Evolutionary conservation across 2,888 invertebrate species (phyloP).

Genomic region (Drosophila falleni): DNA sequence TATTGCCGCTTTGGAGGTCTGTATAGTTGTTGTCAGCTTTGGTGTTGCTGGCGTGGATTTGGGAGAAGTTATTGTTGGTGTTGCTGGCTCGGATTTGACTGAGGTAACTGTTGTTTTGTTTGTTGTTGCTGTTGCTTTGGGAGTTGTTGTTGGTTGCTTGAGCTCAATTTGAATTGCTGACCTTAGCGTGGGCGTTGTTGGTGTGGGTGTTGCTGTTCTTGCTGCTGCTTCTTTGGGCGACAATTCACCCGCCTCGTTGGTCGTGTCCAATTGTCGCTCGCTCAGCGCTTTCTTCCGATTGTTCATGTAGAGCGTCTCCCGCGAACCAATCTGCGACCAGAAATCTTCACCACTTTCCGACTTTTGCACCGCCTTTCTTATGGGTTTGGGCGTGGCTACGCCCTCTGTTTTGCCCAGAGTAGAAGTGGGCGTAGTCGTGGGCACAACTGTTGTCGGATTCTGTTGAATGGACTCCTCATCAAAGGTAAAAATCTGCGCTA

Average conservation of each 20-base stretch:
- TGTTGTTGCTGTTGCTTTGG: slow-evolving; percentile 33
- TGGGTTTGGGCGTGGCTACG: slow-evolving; percentile 79
- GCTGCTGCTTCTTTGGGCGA: slow-evolving; percentile 30
- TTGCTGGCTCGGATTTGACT: slow-evolving; percentile 10
- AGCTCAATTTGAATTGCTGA: slow-evolving; percentile 23
- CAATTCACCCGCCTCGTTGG: slow-evolving; percentile 37
- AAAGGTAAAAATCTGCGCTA: slow-evolving; percentile 74
- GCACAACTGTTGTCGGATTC: slow-evolving; percentile 18
- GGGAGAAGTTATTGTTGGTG: slow-evolving; percentile 12
- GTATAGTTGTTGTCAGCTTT: slow-evolving; percentile 8
- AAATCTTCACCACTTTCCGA: slow-evolving; percentile 87
- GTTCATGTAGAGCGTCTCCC: slow-evolving; percentile 88
- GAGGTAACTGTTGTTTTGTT: slow-evolving; percentile 6
- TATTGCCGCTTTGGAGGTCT: slow-evolving; percentile 5
- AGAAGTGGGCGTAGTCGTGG: slow-evolving; percentile 7
- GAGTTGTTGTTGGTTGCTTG: slow-evolving; percentile 29
- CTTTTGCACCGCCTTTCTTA: slow-evolving; percentile 71
- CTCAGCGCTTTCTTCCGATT: slow-evolving; percentile 87
- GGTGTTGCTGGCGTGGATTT: slow-evolving; percentile 25
- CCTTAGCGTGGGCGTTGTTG: slow-evolving; percentile 28
- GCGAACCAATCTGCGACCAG: slow-evolving; percentile 89
- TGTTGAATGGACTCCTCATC: slow-evolving; percentile 54
- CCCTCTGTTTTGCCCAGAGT: slow-evolving; percentile 50
- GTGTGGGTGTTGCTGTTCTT: slow-evolving; percentile 55
- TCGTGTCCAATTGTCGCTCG: slow-evolving; percentile 78